Base-by-base conservation (phyloP, 2,113 vertebrate genomes). In the Dunckerocampus dactyliophorus region DNA sequence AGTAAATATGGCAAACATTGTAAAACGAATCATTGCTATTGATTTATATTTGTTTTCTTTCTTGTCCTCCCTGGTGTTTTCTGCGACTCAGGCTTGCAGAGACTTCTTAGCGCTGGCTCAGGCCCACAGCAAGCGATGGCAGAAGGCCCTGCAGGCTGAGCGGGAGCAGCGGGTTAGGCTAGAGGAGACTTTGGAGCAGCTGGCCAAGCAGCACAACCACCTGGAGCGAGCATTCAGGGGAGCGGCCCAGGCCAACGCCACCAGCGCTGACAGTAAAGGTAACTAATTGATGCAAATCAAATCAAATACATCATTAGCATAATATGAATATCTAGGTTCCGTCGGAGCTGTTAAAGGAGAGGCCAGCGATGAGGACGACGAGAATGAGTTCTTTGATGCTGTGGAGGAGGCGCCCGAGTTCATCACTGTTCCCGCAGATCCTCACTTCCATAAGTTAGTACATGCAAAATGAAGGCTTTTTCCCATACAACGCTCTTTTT, bases 161-260 rank as follows among this genome's bases (percentile, higher is more conserved):
- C 81, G 95, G 56, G 96, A 97, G 47, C 96, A 97, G 81, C 89
- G 96, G 0, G 92, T 98, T 74, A 91, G 96, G 0, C 83, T 98
- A 85, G 96, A 98, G 65, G 96, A 98, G 89, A 96, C 96, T 0
- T 76, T 98, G 48, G 96, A 98, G 81, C 95, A 98, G 70, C 75
- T 98, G 71, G 96, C 96, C 0, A 98, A 98, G 82, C 96, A 98
- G 81, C 96, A 98, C 82, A 98, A 98, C 76, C 91, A 98, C 80
- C 89, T 98, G 78, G 96, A 98, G 75, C 87, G 96, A 63, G 96
- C 94, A 0, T 98, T 98, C 85, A 92, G 94, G 0, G 95, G 95
- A 0, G 94, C 94, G 1, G 60, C 87, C 1, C 75, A 88, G 0
- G 17, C 91, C 0, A 93, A 93, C 71, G 67, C 85, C 0, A 51